Evolutionary conservation across 2,888 invertebrate species (phyloP), one percentile per base, ranked within the genome.

Genomic region (Macrosoma leucophasiata): DNA sequence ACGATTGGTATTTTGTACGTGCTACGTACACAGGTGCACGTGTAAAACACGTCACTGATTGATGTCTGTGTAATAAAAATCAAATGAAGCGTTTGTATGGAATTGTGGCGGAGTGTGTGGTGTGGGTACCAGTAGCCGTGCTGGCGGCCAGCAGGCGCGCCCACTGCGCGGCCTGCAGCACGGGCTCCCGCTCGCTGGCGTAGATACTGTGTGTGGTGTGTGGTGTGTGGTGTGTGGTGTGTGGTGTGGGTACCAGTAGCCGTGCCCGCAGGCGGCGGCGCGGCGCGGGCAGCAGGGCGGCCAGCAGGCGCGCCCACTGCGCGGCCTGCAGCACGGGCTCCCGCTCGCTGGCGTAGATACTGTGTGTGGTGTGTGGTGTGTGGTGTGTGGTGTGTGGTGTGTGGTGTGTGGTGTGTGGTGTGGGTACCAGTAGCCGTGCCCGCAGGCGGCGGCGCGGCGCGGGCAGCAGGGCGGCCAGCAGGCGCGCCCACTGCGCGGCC

Each of bases 311-410:
- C 20, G 93, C 91, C 74, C 95, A 92, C 44, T 90, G 89, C 43
- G 95, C 86, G 8, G 92, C 90, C 63, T 93, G 93, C 31, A 93
- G 86, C 32, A 92, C 88, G 48, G 91, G 87, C 63, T 95, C 95
- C 5, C 93, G 87, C 55, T 92, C 91, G 48, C 90, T 86, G 13
- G 91, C 91, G 63, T 94, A 93, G 48, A 93, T 76, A 31, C 88
- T 85, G 74, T 95, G 95, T 55, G 93, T 89, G 54, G 90, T 89
- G 22, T 96, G 90, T n/a, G n/a, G n/a, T n/a, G n/a, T n/a, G n/a
- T n/a, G n/a, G n/a, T n/a, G n/a, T n/a, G n/a, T n/a, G n/a, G n/a
- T n/a, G n/a, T n/a, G n/a, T n/a, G n/a, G n/a, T n/a, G n/a, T n/a
- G n/a, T n/a, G n/a, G n/a, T n/a, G n/a, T n/a, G n/a, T n/a, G n/a